These are phyloP conservation scores for Watsonalla binaria DNA, from an alignment of 2,888 invertebrate species.

Conservation along the genomic window DNA sequence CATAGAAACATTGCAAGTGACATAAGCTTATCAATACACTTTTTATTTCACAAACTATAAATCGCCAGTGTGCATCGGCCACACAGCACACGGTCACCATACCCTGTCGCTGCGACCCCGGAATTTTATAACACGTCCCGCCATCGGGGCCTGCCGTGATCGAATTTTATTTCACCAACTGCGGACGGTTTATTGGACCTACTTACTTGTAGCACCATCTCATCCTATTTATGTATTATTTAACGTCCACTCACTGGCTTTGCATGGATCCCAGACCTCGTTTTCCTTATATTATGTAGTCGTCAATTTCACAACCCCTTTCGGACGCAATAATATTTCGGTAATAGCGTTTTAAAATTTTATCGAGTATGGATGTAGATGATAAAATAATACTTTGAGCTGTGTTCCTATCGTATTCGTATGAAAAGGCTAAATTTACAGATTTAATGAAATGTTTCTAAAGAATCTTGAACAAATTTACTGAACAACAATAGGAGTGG, in stretches of 20 bases:
- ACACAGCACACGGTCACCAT: conserved; percentile 26
- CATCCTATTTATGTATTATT: conserved; percentile 68
- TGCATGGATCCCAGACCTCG: conserved; percentile 55
- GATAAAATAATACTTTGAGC: conserved; percentile 28
- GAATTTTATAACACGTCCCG: conserved; percentile 47
- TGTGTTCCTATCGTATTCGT: too few relatives aligned
- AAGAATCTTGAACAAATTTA: too few relatives aligned
- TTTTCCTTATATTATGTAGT: conserved; percentile 18
- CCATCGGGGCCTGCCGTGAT: conserved; percentile 36
- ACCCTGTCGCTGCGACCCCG: conserved; percentile 40
- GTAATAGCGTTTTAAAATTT: conserved; percentile 38
- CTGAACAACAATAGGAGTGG: too few relatives aligned
- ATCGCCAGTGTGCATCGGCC: conserved; percentile 19
- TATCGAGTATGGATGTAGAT: conserved; percentile 33
- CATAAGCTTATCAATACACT: too few relatives aligned
- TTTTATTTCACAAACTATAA: too few relatives aligned
- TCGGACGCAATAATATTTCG: conserved; percentile 39
- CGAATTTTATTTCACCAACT: conserved; percentile 67
- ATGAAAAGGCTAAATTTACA: neutral
- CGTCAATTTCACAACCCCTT: conserved; percentile 45
- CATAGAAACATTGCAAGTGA: too few relatives aligned
- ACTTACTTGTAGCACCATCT: conserved; percentile 46
- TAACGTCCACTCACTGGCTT: conserved; percentile 60
- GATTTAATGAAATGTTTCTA: too few relatives aligned
- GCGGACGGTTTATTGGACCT: conserved; percentile 59